These are phyloP conservation scores for Balearica regulorum DNA, from an alignment of 2,797 vertebrate genomes.

Conservation along the genomic window DNA sequence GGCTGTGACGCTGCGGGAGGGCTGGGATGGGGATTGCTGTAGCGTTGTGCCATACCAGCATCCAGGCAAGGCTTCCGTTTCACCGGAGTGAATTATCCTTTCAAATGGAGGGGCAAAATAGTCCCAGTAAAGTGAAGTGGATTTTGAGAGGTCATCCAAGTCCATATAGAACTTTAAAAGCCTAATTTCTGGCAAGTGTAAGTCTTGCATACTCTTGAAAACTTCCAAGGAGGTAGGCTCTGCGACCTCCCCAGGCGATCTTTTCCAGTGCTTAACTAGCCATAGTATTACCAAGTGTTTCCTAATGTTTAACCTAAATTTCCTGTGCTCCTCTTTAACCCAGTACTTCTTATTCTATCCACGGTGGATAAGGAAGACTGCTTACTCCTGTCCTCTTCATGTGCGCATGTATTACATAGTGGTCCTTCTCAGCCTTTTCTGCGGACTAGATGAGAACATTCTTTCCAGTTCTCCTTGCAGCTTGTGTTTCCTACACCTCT, in stretches of 20 bases:
- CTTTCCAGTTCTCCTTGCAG: background rate
- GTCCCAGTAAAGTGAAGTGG: background rate
- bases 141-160: background rate
- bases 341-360: background rate
- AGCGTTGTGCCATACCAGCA: background rate
- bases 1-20: background rate
- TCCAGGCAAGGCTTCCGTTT: background rate
- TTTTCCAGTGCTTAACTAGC: slow-evolving; percentile 31
- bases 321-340: slow-evolving; percentile 37
- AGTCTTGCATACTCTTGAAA: background rate
- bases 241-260: background rate
- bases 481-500: background rate
- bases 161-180: background rate
- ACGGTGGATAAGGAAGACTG: background rate
- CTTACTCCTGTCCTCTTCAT: background rate
- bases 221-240: background rate
- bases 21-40: background rate
- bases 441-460: background rate
- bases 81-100: background rate
- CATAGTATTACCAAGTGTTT: slow-evolving; percentile 20
- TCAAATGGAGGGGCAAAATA: background rate
- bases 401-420: background rate
- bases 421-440: background rate
- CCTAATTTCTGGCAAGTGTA: background rate
- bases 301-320: slow-evolving; percentile 56